Conservation (phyloP, 2,888 invertebrate genomes). For the Seira sanloemensis region DNA sequence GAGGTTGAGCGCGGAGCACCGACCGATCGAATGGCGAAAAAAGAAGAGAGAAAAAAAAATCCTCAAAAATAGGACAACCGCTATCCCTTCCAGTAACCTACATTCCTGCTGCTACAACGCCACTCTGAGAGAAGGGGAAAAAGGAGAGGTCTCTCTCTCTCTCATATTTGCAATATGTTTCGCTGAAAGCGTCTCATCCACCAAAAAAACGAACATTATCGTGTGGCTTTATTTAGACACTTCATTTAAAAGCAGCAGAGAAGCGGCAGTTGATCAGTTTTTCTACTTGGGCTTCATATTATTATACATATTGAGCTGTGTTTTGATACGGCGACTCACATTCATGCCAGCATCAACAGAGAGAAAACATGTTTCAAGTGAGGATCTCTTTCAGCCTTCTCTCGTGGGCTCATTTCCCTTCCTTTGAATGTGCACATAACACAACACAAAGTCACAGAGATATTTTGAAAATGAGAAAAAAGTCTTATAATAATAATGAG, state of each 20-base stretch:
- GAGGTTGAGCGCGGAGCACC: no score
- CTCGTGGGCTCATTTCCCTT: slow-evolving; percentile 6
- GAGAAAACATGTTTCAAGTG: neutral
- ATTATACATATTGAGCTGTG: neutral
- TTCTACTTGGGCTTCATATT: neutral
- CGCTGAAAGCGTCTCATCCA: neutral
- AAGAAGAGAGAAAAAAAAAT: slow-evolving; percentile 69
- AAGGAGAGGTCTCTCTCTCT: neutral
- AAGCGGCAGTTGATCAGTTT: neutral
- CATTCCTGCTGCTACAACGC: slow-evolving; percentile 47
- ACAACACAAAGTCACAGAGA: no score
- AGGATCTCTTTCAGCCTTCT: neutral
- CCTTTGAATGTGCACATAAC: no score
- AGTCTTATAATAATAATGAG: neutral
- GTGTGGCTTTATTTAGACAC: neutral
- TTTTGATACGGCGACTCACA: neutral
- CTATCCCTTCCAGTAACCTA: slow-evolving; percentile 74
- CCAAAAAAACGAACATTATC: neutral
- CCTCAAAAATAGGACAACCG: slow-evolving; percentile 73
- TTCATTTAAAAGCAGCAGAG: neutral
- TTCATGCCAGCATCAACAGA: neutral
- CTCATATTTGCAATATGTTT: slow-evolving; percentile 27
- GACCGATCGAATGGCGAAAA: slow-evolving; percentile 53
- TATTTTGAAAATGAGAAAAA: neutral
- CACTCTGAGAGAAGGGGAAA: neutral